phyloP scores from a whole-genome alignment of 2,113 vertebrate species.

The Tachysurus fulvidraco region DNA sequence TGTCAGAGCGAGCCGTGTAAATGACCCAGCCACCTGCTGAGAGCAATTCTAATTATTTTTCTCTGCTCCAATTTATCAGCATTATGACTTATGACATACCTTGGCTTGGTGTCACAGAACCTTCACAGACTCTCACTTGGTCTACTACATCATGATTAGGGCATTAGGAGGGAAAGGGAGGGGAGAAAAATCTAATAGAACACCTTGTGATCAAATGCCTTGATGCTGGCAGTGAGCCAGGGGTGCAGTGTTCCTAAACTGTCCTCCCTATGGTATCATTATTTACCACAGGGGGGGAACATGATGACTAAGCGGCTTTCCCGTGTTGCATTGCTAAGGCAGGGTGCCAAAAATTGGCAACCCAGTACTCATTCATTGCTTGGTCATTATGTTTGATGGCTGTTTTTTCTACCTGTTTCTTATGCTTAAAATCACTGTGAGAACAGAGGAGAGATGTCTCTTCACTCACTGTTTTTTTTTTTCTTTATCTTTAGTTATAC shows the following conservation, averaged over 20 bases:
- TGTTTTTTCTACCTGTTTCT: constrained; percentile 31
- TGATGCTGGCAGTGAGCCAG: constrained; percentile 31
- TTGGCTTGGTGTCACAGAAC: constrained; percentile 45
- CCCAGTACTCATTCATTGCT: background rate
- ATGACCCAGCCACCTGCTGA: constrained; percentile 40
- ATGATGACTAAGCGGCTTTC: constrained; percentile 50
- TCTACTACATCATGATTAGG: constrained; percentile 54
- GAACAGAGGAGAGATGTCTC: background rate
- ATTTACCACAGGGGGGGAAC: constrained; percentile 38
- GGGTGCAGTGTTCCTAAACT: constrained; percentile 50
- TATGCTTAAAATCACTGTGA: constrained; percentile 14
- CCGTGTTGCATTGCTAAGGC: constrained; percentile 43
- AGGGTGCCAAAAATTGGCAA: constrained; percentile 12
- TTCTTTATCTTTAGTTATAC: background rate
- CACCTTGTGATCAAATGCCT: constrained; percentile 34
- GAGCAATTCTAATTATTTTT: constrained; percentile 52
- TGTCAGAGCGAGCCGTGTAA: constrained; percentile 23
- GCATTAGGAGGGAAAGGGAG: background rate
- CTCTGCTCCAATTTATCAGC: constrained; percentile 52
- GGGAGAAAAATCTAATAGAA: constrained; percentile 33
- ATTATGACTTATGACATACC: constrained; percentile 53
- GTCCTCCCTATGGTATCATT: constrained; percentile 44
- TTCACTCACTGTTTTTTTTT: background rate
- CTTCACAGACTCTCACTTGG: constrained; percentile 37
- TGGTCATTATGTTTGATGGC: constrained; percentile 40